Percentiles rank a stretch among this genome's conserved stretches.
Conservation (phyloP, 2,888 invertebrate genomes). For the Lycophotia porphyrea region DNA sequence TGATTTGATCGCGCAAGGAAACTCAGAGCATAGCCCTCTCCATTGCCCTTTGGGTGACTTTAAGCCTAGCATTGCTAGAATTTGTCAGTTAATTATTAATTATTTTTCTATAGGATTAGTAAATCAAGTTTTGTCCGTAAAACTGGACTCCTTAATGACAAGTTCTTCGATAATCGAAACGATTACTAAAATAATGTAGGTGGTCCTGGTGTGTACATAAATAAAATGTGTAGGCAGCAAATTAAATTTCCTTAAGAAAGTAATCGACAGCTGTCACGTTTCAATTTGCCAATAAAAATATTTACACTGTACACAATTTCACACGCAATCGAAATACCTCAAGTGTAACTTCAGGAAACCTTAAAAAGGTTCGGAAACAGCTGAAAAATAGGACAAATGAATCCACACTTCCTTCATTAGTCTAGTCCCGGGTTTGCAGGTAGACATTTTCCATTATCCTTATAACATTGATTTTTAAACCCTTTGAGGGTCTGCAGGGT, state of each 20-base stretch:
- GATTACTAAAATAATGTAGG: background rate
- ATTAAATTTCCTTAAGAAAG: constrained; percentile 4
- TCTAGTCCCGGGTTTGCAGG: constrained; percentile 12
- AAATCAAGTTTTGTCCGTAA: background rate
- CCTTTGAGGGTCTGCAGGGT: background rate
- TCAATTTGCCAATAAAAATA: background rate
- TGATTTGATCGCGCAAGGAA: no score
- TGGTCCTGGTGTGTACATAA: background rate
- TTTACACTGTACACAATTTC: constrained; percentile 6
- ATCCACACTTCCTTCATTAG: constrained; percentile 33
- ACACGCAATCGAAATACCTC: background rate
- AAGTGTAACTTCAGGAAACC: background rate
- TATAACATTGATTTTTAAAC: constrained; percentile 21
- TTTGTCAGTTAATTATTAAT: no score
- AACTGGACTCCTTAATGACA: background rate
- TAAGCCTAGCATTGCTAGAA: no score
- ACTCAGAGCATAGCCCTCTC: no score
- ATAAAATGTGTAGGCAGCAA: background rate
- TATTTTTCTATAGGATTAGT: no score
- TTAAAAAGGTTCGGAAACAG: constrained; percentile 10
- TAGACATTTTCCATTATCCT: constrained; percentile 21
- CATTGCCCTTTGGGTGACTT: no score
- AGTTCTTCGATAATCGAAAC: background rate
- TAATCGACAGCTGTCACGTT: constrained; percentile 6
- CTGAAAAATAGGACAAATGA: constrained; percentile 33